These are phyloP conservation scores for Pelagia noctiluca DNA, from an alignment of 30 jellyfish, hydroid and myxozoan genomes.

Conservation along the genomic window DNA sequence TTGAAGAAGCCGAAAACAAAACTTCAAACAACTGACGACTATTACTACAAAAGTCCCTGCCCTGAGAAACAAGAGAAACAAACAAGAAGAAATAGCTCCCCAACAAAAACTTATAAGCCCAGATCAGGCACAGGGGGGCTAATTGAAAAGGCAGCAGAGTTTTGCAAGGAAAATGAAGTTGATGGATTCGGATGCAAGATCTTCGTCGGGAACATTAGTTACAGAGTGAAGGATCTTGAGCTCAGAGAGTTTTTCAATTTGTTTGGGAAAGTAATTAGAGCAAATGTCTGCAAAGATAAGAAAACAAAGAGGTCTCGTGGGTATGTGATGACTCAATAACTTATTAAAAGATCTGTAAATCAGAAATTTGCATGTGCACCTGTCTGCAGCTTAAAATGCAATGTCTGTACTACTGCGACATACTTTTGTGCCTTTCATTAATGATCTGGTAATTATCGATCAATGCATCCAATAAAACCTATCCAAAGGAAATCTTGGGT, in stretches of 20 bases:
- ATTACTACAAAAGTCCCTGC: conserved; percentile 60
- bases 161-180: conserved; percentile 49
- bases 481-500: too few species aligned
- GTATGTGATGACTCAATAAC: too few species aligned
- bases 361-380: too few species aligned
- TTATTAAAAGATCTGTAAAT: too few species aligned
- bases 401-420: too few species aligned
- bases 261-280: conserved; percentile 86
- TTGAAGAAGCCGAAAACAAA: conserved; percentile 36
- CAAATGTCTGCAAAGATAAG: conserved; percentile 75
- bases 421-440: too few species aligned
- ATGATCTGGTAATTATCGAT: too few species aligned
- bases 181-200: conserved; percentile 63
- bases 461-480: too few species aligned
- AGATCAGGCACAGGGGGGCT: conserved; percentile 9
- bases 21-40: conserved; percentile 32
- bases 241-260: conserved; percentile 79
- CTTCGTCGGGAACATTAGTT: conserved; percentile 87
- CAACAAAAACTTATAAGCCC: neutral
- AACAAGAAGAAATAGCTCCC: conserved; percentile 2
- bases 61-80: conserved; percentile 41
- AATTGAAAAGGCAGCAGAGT: conserved; percentile 68
- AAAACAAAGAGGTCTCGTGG: conserved; percentile 87
- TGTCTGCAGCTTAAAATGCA: too few species aligned
- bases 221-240: conserved; percentile 71